These are phyloP conservation scores for Belonocnema kinseyi DNA, from an alignment of 1,140 invertebrate genomes.

Conservation along the genomic window DNA sequence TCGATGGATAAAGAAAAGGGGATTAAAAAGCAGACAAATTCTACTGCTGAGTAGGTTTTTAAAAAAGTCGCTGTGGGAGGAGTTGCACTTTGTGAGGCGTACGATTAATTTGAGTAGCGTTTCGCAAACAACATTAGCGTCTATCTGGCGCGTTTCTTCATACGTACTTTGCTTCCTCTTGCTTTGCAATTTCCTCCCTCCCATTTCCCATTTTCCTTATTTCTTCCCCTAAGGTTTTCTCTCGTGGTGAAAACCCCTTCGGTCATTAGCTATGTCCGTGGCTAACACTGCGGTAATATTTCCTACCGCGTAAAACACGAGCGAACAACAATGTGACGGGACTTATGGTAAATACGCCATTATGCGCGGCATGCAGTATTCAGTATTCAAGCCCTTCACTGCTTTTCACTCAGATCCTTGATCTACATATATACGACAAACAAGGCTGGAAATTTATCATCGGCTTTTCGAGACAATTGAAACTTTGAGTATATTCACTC, in stretches of 20 bases:
- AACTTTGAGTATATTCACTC: slow-evolving; percentile 12
- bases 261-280: slow-evolving; percentile 45
- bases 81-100: slow-evolving; percentile 1
- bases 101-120: slow-evolving; percentile 41
- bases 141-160: slow-evolving; percentile 36
- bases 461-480: slow-evolving; percentile 23
- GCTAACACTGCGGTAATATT: slow-evolving; percentile 36
- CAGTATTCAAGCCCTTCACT: slow-evolving; percentile 32
- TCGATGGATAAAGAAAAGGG: slow-evolving; percentile 13
- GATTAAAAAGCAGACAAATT: slow-evolving; percentile 29
- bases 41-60: background rate
- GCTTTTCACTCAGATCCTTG: slow-evolving; percentile 9
- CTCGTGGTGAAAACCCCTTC: slow-evolving; percentile 29
- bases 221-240: slow-evolving; percentile 24
- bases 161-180: slow-evolving; percentile 32
- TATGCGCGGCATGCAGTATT: slow-evolving; percentile 37
- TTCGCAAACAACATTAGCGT: slow-evolving; percentile 49
- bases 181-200: background rate
- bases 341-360: slow-evolving; percentile 48
- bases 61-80: background rate
- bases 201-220: background rate
- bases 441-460: slow-evolving; percentile 13
- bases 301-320: slow-evolving; percentile 40
- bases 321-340: slow-evolving; percentile 44
- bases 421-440: slow-evolving; percentile 8